Percentiles rank a stretch among this genome's conserved stretches.
Conservation (phyloP, 2,797 vertebrate genomes). For the Lutra lutra region DNA sequence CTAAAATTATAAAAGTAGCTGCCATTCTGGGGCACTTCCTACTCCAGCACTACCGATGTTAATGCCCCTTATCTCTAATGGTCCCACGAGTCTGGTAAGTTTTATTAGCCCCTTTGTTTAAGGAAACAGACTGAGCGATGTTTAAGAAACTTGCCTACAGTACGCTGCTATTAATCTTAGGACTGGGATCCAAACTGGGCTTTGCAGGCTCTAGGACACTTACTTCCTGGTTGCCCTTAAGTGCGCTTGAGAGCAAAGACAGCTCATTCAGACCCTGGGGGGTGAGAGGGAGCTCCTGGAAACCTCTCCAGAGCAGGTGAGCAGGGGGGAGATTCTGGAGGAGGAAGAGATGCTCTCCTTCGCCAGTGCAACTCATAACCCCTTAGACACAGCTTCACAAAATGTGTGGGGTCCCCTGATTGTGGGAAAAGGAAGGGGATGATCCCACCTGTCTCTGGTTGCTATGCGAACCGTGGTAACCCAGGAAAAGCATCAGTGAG, state of each 20-base stretch:
- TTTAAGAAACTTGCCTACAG: not conserved
- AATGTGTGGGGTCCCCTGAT: not conserved
- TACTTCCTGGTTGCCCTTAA: not conserved
- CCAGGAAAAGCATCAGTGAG: not conserved
- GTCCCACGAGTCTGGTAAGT: not conserved
- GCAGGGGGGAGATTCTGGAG: too few relatives aligned
- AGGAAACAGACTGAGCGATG: not conserved
- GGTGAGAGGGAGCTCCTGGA: not conserved
- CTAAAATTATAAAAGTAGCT: not conserved
- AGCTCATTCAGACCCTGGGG: too few relatives aligned
- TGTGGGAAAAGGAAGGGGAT: not conserved
- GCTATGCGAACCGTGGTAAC: not conserved
- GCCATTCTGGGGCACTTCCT: not conserved
- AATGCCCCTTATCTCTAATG: not conserved
- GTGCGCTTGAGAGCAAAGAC: not conserved
- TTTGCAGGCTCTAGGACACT: not conserved
- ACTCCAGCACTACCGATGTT: not conserved
- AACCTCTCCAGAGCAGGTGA: not conserved
- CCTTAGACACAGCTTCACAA: not conserved
- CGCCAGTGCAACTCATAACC: fast-evolving
- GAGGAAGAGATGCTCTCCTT: not conserved
- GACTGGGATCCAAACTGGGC: not conserved
- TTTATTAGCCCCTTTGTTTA: not conserved
- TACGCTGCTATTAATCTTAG: not conserved
- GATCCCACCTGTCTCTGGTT: not conserved